These are phyloP conservation scores for Peromyscus aztecus DNA, from an alignment of 2,797 vertebrate genomes.

Conservation along the genomic window DNA sequence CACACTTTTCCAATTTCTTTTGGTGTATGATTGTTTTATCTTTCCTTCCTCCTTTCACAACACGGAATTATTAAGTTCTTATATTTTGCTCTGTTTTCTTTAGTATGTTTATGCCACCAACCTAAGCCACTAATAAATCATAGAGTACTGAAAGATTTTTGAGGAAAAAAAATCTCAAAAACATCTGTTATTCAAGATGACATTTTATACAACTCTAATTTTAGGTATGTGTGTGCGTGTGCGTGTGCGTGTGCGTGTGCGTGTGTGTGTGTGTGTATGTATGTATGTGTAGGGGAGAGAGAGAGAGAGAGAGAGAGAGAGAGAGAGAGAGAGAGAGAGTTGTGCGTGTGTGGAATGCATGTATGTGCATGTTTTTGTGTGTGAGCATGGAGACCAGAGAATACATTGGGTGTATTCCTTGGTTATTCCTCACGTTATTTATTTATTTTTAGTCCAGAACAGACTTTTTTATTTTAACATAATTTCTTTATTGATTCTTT, in stretches of 20 bases:
- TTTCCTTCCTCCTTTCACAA: background rate
- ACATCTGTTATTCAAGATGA: background rate
- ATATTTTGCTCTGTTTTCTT: background rate
- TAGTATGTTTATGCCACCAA: background rate
- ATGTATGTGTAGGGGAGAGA: too few relatives aligned
- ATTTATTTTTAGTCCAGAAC: background rate
- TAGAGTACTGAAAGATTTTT: background rate
- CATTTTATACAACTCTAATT: constrained; percentile 9
- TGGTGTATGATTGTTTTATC: background rate
- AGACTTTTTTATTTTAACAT: background rate
- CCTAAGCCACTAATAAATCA: background rate
- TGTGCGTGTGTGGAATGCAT: background rate
- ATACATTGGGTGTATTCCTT: background rate
- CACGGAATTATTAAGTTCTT: background rate
- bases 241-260: background rate
- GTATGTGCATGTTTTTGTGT: background rate
- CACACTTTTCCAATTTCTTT: background rate
- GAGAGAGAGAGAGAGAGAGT: background rate
- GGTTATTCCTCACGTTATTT: background rate
- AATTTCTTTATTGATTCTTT: background rate
- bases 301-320: background rate
- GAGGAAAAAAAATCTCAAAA: background rate
- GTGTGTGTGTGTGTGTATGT: too few relatives aligned
- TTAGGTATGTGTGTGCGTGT: background rate
- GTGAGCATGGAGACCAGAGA: background rate